phyloP scores from a whole-genome alignment of 2,888 invertebrate species.

The Agrochola litura region DNA sequence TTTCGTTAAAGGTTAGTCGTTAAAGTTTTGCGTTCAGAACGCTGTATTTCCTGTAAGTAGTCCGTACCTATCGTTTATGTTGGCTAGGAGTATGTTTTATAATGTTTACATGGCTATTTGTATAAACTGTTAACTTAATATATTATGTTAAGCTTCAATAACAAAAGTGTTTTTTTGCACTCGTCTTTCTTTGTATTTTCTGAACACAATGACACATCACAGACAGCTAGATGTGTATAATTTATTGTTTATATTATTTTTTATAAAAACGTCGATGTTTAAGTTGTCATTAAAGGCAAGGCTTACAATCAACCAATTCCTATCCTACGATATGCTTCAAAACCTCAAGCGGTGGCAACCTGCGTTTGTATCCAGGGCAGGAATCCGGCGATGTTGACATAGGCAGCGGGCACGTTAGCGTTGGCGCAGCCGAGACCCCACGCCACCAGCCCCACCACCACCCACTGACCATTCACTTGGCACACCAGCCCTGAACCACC shows the following conservation, averaged over 20 bases:
- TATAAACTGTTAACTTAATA: conserved; percentile 89
- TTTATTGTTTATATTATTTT: conserved; percentile 9
- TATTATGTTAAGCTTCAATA: conserved; percentile 86
- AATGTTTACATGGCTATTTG: conserved; percentile 89
- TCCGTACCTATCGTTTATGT: conserved; percentile 81
- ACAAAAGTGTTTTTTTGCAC: conserved; percentile 42
- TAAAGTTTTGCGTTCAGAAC: conserved; percentile 88
- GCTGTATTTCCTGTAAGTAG: conserved; percentile 79
- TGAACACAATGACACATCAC: background rate
- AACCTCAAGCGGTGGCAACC: conserved; percentile 77
- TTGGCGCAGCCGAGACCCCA: conserved; percentile 94
- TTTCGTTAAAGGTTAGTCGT: conserved; percentile 81
- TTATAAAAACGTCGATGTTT: conserved; percentile 37
- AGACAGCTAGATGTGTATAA: conserved; percentile 3
- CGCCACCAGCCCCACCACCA: conserved; percentile 92
- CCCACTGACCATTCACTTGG: conserved; percentile 89
- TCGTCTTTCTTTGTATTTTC: background rate
- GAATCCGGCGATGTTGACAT: conserved; percentile 93
- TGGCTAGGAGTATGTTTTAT: conserved; percentile 87
- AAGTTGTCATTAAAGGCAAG: conserved; percentile 13
- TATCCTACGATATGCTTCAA: conserved; percentile 4
- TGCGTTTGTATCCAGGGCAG: conserved; percentile 92
- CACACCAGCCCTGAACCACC: conserved; percentile 94
- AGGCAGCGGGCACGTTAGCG: conserved; percentile 93
- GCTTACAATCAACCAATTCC: conserved; percentile 27